These are phyloP conservation scores for Crenichthys baileyi DNA, from an alignment of 2,797 vertebrate species.

Conservation along the genomic window DNA sequence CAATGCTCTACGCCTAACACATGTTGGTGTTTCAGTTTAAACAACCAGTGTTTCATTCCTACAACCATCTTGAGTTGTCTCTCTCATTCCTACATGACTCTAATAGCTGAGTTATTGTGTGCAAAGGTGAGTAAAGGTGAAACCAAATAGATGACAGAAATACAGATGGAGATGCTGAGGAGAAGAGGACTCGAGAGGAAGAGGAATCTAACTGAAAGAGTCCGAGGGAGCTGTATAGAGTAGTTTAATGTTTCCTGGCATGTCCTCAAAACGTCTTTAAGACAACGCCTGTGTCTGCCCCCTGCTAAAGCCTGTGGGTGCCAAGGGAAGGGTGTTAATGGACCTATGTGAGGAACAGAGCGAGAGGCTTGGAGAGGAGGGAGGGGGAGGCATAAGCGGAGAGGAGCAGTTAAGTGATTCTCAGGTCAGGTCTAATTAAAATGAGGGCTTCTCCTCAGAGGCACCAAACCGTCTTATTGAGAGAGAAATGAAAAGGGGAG, in stretches of 20 bases:
- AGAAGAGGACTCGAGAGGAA: constrained; percentile 37
- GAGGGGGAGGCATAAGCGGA: constrained; percentile 61
- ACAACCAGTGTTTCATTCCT: neutral
- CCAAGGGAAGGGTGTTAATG: constrained; percentile 83
- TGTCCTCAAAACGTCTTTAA: constrained; percentile 81
- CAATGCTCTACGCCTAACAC: neutral
- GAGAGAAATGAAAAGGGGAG: constrained; percentile 67
- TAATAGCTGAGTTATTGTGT: constrained; percentile 4
- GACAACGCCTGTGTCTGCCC: constrained; percentile 71
- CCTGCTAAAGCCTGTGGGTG: constrained; percentile 78
- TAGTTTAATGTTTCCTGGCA: constrained; percentile 80
- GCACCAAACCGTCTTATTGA: constrained; percentile 74
- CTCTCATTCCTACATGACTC: constrained; percentile 18
- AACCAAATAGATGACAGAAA: constrained; percentile 13
- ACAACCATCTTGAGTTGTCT: constrained; percentile 1
- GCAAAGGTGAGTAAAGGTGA: constrained; percentile 1
- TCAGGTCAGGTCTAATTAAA: constrained; percentile 84
- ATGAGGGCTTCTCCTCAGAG: constrained; percentile 80
- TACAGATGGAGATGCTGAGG: constrained; percentile 21
- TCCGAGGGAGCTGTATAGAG: constrained; percentile 67
- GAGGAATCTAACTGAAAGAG: constrained; percentile 57
- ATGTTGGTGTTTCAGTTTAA: neutral
- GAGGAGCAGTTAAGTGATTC: constrained; percentile 82
- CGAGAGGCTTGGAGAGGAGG: constrained; percentile 63
- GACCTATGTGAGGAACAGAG: constrained; percentile 81